Base-by-base conservation (phyloP, 2,113 vertebrate genomes). In the Corythoichthys haematopterus region DNA sequence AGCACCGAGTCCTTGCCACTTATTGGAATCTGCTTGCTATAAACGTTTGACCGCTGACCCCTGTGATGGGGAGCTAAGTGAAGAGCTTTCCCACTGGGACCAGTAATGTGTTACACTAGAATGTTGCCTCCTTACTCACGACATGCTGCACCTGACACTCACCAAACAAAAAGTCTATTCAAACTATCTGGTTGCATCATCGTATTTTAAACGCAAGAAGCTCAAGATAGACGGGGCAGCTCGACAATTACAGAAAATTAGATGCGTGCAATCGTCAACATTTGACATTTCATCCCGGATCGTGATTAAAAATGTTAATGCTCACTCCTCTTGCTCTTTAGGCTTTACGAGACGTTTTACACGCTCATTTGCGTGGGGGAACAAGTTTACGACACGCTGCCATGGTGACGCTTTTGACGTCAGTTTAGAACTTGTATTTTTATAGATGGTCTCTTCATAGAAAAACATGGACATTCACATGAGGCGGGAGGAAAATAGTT, bases 21-120 rank as follows among this genome's bases (percentile, higher is more conserved):
- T 37, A 50, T 58, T 14, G 16, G 16, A 6, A 14, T 38, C 67
- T 56, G 68, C 75, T 36, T 57, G 78, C 76, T 51, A 70, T 83
- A 86, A 85, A 89, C 7, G 70, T 80, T 65, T 82, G 85, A 86
- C 85, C 87, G 70, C 76, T 88, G 87, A 84, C 84, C 87, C 76
- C 80, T 70, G 74, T 73, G n/a, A 76, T 79, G 75, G 77, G 69
- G 68, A 65, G 71, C 57, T 80, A 72, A 86, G 81, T 84, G 83
- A 75, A 85, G 78, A 70, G 69, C 88, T 79, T 80, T 55, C 70
- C 87, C 84, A 74, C 62, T 56, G 87, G 84, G 85, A 72, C 77
- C 75, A 86, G 76, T 86, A 85, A 82, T 66, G 75, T 78, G 75
- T 77, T 84, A 71, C 71, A 75, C 72, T 81, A 65, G 58, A 75